Evolutionary conservation across 2,113 vertebrate genomes (phyloP).

Genomic region (Centropristis striata): DNA sequence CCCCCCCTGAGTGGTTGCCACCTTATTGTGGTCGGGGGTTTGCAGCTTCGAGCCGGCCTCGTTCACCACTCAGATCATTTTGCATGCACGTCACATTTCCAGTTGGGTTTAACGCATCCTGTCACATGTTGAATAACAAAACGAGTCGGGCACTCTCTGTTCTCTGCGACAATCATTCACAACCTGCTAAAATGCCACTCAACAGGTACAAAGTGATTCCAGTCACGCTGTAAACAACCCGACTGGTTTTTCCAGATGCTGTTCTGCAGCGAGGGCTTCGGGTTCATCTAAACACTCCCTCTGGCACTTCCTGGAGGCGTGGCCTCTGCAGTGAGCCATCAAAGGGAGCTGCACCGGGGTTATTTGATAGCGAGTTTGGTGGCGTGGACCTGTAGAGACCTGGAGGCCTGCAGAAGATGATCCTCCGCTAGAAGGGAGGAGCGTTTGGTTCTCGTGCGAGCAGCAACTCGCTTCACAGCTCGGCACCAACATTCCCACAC

Average conservation of each 20-base stretch:
- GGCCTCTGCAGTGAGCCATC: constrained; percentile 17
- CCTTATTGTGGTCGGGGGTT: no score
- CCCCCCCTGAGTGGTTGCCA: no score
- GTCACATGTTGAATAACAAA: constrained; percentile 47
- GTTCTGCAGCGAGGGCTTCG: constrained; percentile 14
- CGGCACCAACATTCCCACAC: constrained; percentile 19
- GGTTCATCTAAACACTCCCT: constrained; percentile 42
- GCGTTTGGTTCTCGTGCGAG: constrained; percentile 18
- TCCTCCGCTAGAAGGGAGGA: background rate
- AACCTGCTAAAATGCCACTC: constrained; percentile 39
- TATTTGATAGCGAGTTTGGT: constrained; percentile 10
- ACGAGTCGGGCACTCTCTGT: constrained; percentile 27
- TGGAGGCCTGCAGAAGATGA: constrained; percentile 18
- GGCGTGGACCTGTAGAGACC: constrained; percentile 32
- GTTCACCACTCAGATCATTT: no score
- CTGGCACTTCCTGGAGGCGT: constrained; percentile 53
- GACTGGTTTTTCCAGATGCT: constrained; percentile 73
- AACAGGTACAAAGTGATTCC: constrained; percentile 59
- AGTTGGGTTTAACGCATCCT: constrained; percentile 27
- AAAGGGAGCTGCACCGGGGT: constrained; percentile 43
- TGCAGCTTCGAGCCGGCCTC: no score
- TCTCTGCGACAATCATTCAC: constrained; percentile 32
- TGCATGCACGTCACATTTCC: constrained; percentile 35
- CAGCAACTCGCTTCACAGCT: constrained; percentile 21
- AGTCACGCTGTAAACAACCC: constrained; percentile 31